Evolutionary conservation across 2,888 invertebrate species (phyloP).

Genomic region (Pheosia gnoma): DNA sequence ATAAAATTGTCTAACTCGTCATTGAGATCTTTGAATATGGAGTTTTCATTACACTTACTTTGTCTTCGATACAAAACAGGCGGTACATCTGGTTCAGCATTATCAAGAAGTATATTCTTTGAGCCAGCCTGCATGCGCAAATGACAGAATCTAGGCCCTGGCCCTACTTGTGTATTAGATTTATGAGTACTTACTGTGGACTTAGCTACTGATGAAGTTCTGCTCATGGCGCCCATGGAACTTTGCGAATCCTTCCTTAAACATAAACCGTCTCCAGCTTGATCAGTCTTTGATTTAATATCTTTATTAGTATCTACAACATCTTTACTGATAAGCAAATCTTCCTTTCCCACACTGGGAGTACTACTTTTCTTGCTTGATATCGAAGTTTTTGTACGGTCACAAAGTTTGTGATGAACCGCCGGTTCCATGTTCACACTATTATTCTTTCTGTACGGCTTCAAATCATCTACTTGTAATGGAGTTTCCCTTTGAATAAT

Average conservation of each 20-base stretch:
- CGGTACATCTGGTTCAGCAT: constrained; percentile 88
- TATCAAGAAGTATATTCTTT: constrained; percentile 91
- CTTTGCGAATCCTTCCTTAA: constrained; percentile 72
- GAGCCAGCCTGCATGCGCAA: constrained; percentile 90
- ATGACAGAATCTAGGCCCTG: constrained; percentile 90
- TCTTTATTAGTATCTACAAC: constrained; percentile 50
- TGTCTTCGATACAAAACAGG: constrained; percentile 89
- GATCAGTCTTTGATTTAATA: constrained; percentile 54
- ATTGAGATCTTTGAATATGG: constrained; percentile 73
- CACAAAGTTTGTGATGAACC: constrained; percentile 86
- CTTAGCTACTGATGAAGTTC: constrained; percentile 77
- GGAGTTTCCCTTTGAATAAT: constrained; percentile 46
- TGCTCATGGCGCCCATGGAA: constrained; percentile 76
- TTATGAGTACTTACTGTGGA: constrained; percentile 80
- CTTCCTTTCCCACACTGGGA: constrained; percentile 66
- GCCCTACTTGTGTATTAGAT: constrained; percentile 77
- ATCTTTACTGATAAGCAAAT: constrained; percentile 60
- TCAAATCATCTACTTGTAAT: constrained; percentile 55
- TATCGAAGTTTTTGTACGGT: constrained; percentile 74
- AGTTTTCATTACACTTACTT: constrained; percentile 76
- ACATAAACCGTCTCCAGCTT: constrained; percentile 51
- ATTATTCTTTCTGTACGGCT: constrained; percentile 54
- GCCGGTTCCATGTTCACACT: constrained; percentile 72
- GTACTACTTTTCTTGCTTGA: constrained; percentile 76
- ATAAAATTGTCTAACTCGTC: constrained; percentile 73